phyloP scores from a whole-genome alignment of 2,888 invertebrate genomes.

The Lithophane socia region DNA sequence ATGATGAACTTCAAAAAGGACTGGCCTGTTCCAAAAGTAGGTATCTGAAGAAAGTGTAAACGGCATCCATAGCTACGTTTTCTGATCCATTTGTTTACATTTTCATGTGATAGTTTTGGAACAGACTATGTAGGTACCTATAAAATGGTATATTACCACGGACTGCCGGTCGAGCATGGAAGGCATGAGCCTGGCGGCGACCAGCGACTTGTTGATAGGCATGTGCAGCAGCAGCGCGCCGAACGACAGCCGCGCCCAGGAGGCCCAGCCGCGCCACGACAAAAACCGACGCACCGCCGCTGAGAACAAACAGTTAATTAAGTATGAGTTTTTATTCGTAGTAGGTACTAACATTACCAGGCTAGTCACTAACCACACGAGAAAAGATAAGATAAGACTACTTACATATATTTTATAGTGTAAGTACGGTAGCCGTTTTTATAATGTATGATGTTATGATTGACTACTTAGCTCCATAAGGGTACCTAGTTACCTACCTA shows the following conservation, averaged over 20 bases:
- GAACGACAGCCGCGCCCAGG: conserved; percentile 85
- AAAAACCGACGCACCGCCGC: conserved; percentile 77
- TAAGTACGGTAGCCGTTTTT: no score
- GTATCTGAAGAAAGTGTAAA: neutral
- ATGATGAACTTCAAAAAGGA: neutral
- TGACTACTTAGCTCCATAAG: no score
- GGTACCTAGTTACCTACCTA: no score
- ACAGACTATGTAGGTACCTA: neutral
- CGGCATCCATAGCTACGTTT: neutral
- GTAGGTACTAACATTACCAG: no score
- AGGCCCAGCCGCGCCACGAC: conserved; percentile 79
- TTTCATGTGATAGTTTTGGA: neutral
- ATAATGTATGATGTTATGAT: no score
- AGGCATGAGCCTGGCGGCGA: conserved; percentile 77
- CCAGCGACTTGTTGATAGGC: conserved; percentile 84
- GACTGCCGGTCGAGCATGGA: conserved; percentile 77
- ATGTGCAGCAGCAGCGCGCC: conserved; percentile 87
- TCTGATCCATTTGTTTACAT: neutral
- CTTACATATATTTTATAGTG: no score
- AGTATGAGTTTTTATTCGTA: neutral
- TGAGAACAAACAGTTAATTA: conserved; percentile 55
- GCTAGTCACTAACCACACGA: no score
- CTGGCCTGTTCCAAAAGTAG: neutral
- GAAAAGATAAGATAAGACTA: no score
- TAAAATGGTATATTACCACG: conserved; percentile 69